phyloP scores from a whole-genome alignment of 2,113 vertebrate species.

The Mastomys natalensis region DNA sequence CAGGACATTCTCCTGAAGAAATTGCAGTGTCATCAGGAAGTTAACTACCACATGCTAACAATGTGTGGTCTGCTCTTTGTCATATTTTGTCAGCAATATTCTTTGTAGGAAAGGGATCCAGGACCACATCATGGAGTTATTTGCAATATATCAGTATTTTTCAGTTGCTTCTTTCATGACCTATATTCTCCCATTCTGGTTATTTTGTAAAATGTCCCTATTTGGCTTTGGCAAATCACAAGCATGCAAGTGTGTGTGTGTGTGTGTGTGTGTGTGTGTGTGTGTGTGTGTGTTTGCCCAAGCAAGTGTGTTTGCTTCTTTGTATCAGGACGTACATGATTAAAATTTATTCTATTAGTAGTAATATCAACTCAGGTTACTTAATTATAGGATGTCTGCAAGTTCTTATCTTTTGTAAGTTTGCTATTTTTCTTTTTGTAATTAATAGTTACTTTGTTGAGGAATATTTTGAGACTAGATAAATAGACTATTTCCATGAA shows the following conservation, averaged over 20 bases:
- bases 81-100: background rate
- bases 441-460: constrained; percentile 58
- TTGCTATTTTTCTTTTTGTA: constrained; percentile 35
- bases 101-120: background rate
- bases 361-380: background rate
- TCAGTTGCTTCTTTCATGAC: background rate
- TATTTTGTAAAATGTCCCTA: constrained; percentile 15
- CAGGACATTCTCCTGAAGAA: background rate
- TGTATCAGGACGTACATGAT: background rate
- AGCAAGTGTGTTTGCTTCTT: background rate
- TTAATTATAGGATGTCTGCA: constrained; percentile 41
- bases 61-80: background rate
- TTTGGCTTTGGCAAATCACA: background rate
- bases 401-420: constrained; percentile 49
- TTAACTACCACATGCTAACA: background rate
- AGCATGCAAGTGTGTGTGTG: background rate
- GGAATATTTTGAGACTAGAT: constrained; percentile 3
- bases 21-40: background rate
- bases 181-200: background rate
- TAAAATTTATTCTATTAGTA: constrained; percentile 49
- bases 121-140: background rate
- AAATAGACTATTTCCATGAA: constrained; percentile 38
- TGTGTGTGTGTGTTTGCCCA: background rate
- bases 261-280: background rate
- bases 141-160: background rate